Percentiles rank a stretch among this genome's conserved stretches.
Conservation (phyloP, 2,888 invertebrate genomes). For the Eilema griseolum region DNA sequence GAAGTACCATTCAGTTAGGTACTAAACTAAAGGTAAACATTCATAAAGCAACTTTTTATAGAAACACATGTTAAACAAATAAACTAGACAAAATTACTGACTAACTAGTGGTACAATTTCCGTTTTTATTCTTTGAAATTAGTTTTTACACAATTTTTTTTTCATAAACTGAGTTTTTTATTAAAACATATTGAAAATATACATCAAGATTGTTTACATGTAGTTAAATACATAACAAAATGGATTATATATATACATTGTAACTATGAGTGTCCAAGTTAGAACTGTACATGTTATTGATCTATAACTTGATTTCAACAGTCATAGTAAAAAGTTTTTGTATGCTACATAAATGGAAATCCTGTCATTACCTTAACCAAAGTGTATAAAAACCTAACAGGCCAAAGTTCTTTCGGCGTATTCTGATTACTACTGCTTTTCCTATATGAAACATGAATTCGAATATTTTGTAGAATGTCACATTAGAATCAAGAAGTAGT, state of each 20-base stretch:
- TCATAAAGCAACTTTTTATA: too few relatives aligned
- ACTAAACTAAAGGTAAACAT: too few relatives aligned
- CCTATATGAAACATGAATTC: background rate
- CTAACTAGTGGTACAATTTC: too few relatives aligned
- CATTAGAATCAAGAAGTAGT: background rate
- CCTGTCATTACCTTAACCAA: background rate
- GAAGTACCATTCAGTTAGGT: too few relatives aligned
- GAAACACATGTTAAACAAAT: too few relatives aligned
- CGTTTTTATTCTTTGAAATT: too few relatives aligned
- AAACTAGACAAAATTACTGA: too few relatives aligned
- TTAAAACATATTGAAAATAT: too few relatives aligned
- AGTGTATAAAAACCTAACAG: conserved; percentile 12
- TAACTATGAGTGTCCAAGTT: background rate
- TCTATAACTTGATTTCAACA: background rate
- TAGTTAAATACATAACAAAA: too few relatives aligned
- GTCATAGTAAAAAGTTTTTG: conserved; percentile 1
- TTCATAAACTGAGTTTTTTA: too few relatives aligned
- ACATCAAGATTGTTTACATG: too few relatives aligned
- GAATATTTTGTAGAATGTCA: background rate
- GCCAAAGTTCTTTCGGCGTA: conserved; percentile 15
- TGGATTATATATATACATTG: background rate
- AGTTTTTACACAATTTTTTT: too few relatives aligned
- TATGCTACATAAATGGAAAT: background rate
- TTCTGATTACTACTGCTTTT: background rate
- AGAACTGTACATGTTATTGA: background rate